Evolutionary conservation across 2,113 vertebrate species (phyloP), one percentile per base, ranked within the genome.

Genomic region (Mastomys natalensis): DNA sequence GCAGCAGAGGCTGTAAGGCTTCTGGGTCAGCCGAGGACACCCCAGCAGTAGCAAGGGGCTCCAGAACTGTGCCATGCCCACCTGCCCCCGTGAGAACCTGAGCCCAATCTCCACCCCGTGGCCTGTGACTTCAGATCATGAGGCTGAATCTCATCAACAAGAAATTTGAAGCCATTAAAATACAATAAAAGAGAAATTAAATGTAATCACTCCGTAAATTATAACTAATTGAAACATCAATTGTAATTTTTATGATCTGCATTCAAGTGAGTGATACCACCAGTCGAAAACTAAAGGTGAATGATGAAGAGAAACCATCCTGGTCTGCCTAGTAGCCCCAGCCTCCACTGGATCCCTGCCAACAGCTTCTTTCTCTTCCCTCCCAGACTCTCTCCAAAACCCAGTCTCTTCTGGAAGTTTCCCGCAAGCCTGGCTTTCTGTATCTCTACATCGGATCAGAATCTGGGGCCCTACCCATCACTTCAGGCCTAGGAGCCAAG

Each of bases 121-220:
- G 81, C 92, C 94, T 31, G 48, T 90, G 94, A 86, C 93, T 96
- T 94, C 85, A 64, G 76, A 93, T 73, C 91, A 66, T 76, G 87
- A 53, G 91, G 90, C 89, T 93, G 93, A 95, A 95, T 97, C 96
- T 97, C 98, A 98, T 98, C 97, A 98, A 97, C 97, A 97, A 97
- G 96, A 97, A 98, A 98, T 98, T 68, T 95, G 95, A 97, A 96
- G 95, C 96, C 96, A 98, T 98, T 98, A 98, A 98, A 98, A 98
- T 95, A 98, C 98, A 98, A 98, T 98, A 97, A 98, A 98, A 98
- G 96, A 97, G 97, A 98, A 98, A 98, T 98, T 98, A 98, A 98
- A 98, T 93, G 93, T 96, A 98, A 98, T 98, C 92, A 68, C 98
- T 98, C 97, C 81, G 91, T 98, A 98, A 98, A 98, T 98, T 98